A percentile compares a stretch with the other conserved stretches of the same genome.
Conservation (phyloP, 2,888 invertebrate species). For the Hirudinaria manillensis region DNA sequence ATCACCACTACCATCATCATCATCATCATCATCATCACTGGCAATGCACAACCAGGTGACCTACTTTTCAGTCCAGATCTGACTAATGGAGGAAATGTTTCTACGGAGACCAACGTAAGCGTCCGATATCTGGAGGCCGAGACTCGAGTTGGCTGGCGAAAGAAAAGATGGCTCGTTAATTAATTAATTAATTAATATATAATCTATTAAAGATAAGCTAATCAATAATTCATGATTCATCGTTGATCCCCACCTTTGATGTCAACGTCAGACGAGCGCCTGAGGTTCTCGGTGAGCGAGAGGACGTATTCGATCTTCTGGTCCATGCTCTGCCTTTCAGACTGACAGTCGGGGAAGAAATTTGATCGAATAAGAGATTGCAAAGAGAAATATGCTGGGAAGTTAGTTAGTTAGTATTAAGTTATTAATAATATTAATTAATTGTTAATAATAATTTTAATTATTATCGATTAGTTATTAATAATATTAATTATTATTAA, state of each 20-base stretch:
- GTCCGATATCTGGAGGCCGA: constrained; percentile 30
- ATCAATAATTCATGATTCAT: background rate
- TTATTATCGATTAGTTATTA: no score
- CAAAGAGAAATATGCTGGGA: no score
- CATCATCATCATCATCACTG: background rate
- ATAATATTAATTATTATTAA: no score
- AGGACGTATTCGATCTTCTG: constrained; percentile 30
- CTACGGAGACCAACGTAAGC: constrained; percentile 29
- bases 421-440: no score
- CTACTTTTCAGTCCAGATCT: constrained; percentile 35
- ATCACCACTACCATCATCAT: background rate
- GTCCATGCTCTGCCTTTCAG: background rate
- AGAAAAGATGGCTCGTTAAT: background rate
- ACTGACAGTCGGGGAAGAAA: background rate
- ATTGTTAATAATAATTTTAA: no score
- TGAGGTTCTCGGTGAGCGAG: constrained; percentile 9
- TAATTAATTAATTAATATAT: background rate
- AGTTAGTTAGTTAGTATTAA: no score
- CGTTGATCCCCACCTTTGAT: background rate
- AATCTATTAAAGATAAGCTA: background rate
- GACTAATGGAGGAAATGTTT: constrained; percentile 25
- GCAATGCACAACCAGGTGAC: background rate
- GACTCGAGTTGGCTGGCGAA: constrained; percentile 2
- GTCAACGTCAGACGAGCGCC: background rate
- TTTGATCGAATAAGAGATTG: background rate